These are phyloP conservation scores for Terrapene triunguis DNA, from an alignment of 2,113 vertebrate genomes.

Conservation along the genomic window DNA sequence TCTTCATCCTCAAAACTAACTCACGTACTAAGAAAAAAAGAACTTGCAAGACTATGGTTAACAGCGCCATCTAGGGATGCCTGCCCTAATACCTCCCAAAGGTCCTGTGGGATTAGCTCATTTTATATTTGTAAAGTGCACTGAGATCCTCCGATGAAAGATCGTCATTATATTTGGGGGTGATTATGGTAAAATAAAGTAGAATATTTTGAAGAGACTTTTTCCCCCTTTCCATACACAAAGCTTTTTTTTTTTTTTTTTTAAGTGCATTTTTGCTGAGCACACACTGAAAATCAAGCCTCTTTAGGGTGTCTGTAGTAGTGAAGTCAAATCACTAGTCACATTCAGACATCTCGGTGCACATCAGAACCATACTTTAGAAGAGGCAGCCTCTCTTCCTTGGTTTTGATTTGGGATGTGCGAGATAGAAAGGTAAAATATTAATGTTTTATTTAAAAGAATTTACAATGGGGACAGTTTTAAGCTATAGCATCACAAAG, in stretches of 20 bases:
- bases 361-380: background rate
- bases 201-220: background rate
- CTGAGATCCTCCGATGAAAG: background rate
- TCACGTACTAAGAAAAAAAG: background rate
- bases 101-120: background rate
- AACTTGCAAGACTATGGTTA: background rate
- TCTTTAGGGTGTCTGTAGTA: no score
- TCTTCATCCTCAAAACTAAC: background rate
- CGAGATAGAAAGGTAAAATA: conserved; percentile 35
- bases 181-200: background rate
- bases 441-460: conserved; percentile 43
- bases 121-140: background rate
- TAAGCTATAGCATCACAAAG: conserved; percentile 50
- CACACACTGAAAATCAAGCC: no score
- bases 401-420: background rate
- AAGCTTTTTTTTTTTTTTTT: background rate
- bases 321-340: no score
- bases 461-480: conserved; percentile 68
- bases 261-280: background rate
- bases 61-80: background rate
- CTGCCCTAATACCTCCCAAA: background rate
- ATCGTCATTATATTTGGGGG: rapidly evolving
- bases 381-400: background rate
- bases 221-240: background rate
- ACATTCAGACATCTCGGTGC: background rate